These are phyloP conservation scores for Malurus elegans DNA, from an alignment of 2,113 vertebrate species.

Conservation along the genomic window DNA sequence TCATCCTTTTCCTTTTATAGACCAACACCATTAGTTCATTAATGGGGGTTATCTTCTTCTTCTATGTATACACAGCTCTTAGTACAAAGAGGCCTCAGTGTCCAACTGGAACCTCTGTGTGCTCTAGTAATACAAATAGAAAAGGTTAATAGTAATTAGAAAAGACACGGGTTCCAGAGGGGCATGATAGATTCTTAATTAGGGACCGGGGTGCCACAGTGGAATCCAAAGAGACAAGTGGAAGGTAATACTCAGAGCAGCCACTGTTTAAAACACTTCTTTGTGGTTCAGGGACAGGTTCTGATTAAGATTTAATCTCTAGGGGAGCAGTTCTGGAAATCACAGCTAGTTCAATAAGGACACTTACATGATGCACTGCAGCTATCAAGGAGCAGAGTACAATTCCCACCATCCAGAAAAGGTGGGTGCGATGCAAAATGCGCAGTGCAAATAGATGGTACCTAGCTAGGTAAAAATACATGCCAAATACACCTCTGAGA, in stretches of 20 bases:
- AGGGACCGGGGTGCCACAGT: not conserved
- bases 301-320: constrained; percentile 44
- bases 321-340: not conserved
- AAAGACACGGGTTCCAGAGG: constrained; percentile 15
- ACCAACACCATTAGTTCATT: not conserved
- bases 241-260: not conserved
- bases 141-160: constrained; percentile 45
- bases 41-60: not conserved
- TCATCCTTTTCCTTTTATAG: not conserved
- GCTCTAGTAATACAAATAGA: constrained; percentile 5
- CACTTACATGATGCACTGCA: not conserved
- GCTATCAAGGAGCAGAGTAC: not conserved
- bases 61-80: not conserved
- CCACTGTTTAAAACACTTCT: not conserved
- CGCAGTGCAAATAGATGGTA: not conserved
- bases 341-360: not conserved
- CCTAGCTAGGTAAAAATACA: not conserved
- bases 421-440: not conserved
- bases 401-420: not conserved
- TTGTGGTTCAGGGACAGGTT: not conserved
- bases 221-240: not conserved
- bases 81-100: not conserved
- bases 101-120: not conserved
- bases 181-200: constrained; percentile 39
- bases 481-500: no score